Percentiles rank a stretch among this genome's conserved stretches.
These are phyloP conservation scores for Caenorhabditis afra DNA, from an alignment of 2,888 invertebrate species.

Conservation along the genomic window DNA sequence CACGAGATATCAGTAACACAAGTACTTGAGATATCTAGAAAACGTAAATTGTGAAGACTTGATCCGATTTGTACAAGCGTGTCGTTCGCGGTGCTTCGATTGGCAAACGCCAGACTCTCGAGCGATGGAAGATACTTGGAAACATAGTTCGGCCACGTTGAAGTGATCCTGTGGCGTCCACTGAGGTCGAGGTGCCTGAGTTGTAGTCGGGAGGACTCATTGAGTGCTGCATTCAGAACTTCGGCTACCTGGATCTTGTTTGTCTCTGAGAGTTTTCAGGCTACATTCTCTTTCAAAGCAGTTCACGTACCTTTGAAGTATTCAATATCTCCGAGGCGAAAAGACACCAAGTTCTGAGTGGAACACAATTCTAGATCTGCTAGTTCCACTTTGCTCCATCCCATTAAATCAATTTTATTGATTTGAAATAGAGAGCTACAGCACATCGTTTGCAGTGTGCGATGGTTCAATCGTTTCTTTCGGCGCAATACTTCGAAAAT, in stretches of 20 bases:
- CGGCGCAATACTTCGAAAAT: conserved; percentile 54
- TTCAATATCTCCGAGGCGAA: conserved; percentile 54
- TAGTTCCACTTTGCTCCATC: conserved; percentile 30
- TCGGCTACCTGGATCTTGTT: conserved; percentile 58
- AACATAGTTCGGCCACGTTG: conserved; percentile 46
- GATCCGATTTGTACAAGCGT: conserved; percentile 47
- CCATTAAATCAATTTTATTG: conserved; percentile 59
- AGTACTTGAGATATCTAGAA: conserved; percentile 67
- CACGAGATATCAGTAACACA: conserved; percentile 65
- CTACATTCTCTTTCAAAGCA: background rate
- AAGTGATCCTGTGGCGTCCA: conserved; percentile 42
- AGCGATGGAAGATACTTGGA: conserved; percentile 45
- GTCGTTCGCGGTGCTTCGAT: conserved; percentile 52
- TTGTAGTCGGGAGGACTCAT: conserved; percentile 27
- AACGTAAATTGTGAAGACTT: conserved; percentile 39
- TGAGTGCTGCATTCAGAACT: conserved; percentile 39
- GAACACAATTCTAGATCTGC: conserved; percentile 42
- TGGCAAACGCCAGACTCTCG: conserved; percentile 55
- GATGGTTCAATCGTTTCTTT: conserved; percentile 37
- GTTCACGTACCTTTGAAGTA: conserved; percentile 35
- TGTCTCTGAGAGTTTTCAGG: conserved; percentile 41
- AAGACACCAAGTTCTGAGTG: conserved; percentile 40
- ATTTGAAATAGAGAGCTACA: conserved; percentile 36
- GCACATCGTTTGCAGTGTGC: conserved; percentile 42
- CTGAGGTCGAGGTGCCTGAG: conserved; percentile 52